Evolutionary conservation across 2,888 invertebrate species (phyloP).

Genomic region (Andrena trimmerana): DNA sequence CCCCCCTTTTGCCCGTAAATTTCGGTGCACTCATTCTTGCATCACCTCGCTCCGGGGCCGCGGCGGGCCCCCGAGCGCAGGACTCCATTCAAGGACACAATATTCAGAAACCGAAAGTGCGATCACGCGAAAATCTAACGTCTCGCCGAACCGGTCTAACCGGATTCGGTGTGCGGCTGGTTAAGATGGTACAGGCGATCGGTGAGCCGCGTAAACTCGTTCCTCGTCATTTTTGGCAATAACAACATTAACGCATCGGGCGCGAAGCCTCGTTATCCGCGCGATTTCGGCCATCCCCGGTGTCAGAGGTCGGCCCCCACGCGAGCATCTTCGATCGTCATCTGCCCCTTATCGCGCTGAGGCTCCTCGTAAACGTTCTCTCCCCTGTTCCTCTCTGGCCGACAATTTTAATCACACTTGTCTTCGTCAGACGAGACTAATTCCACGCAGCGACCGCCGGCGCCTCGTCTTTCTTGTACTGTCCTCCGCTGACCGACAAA

Average conservation of each 20-base stretch:
- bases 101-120: conserved; percentile 85
- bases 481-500: neutral
- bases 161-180: conserved; percentile 81
- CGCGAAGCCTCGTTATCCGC: conserved; percentile 26
- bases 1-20: conserved; percentile 41
- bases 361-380: conserved; percentile 1
- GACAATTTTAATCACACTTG: neutral
- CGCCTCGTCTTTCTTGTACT: neutral
- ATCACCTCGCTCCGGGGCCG: conserved; percentile 58
- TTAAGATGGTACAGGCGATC: conserved; percentile 77
- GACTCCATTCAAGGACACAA: conserved; percentile 82
- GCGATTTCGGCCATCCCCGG: conserved; percentile 29
- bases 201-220: conserved; percentile 80
- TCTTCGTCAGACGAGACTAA: neutral
- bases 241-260: conserved; percentile 70
- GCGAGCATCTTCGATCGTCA: conserved; percentile 21
- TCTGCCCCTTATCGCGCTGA: conserved; percentile 34
- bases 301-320: conserved; percentile 48
- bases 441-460: neutral
- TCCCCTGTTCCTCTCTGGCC: neutral
- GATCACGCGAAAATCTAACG: conserved; percentile 86
- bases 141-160: conserved; percentile 85
- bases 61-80: conserved; percentile 64
- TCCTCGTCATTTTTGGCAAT: conserved; percentile 80
- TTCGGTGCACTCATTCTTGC: conserved; percentile 72